phyloP scores from a whole-genome alignment of 2,113 vertebrate species.

The Collichthys lucidus region DNA sequence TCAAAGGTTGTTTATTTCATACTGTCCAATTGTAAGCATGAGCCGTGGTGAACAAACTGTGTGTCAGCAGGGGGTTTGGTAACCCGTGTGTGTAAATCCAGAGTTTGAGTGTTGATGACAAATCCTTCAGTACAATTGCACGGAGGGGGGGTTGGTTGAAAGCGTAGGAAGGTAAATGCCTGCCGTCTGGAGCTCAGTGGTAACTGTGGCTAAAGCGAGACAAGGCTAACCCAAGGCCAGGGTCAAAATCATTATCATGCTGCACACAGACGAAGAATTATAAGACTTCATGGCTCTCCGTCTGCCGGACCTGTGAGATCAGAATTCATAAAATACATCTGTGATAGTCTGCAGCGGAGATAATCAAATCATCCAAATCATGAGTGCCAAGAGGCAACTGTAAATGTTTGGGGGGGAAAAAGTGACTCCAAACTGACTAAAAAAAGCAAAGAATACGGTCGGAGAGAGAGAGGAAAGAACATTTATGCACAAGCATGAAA shows the following conservation, averaged over 20 bases:
- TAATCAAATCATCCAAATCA: slow-evolving; percentile 30
- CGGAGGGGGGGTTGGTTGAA: background rate
- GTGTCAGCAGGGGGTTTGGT: slow-evolving; percentile 52
- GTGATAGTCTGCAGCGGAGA: slow-evolving; percentile 26
- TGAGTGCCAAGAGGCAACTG: slow-evolving; percentile 12
- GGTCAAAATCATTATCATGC: slow-evolving; percentile 75
- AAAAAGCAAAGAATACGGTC: background rate
- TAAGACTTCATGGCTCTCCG: slow-evolving; percentile 47
- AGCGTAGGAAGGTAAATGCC: slow-evolving; percentile 14
- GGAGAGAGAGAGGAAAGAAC: background rate
- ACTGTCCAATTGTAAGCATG: slow-evolving; percentile 36
- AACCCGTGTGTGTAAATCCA: slow-evolving; percentile 42
- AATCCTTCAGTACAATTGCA: slow-evolving; percentile 49
- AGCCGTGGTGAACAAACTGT: slow-evolving; percentile 33
- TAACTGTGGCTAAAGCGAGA: slow-evolving; percentile 35
- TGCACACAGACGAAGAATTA: slow-evolving; percentile 35
- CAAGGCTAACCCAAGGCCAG: slow-evolving; percentile 55
- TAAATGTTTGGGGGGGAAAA: slow-evolving; percentile 2
- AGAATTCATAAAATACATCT: slow-evolving; percentile 47
- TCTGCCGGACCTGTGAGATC: slow-evolving; percentile 36
- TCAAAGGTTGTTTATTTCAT: slow-evolving; percentile 24
- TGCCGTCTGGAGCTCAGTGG: slow-evolving; percentile 47
- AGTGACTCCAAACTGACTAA: background rate
- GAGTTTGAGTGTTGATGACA: slow-evolving; percentile 43
- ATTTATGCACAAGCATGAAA: background rate